phyloP scores from a whole-genome alignment of 2,888 invertebrate species.

The Eristalis tenax region DNA sequence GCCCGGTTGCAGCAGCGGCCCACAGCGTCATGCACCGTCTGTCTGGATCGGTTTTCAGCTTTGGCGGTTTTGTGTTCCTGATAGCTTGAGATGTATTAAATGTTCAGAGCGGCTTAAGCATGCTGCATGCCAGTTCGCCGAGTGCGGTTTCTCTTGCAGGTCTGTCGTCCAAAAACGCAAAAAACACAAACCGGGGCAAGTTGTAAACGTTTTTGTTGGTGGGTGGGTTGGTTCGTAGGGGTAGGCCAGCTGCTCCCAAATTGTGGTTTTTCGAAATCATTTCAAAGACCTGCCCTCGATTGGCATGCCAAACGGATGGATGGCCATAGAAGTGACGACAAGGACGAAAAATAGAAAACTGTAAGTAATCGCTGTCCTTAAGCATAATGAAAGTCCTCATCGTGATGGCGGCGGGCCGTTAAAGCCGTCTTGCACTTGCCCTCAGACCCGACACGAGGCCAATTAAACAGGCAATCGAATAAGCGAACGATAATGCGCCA shows the following conservation, averaged over 20 bases:
- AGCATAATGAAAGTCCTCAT: constrained; percentile 47
- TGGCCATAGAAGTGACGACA: neutral
- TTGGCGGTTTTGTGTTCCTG: constrained; percentile 63
- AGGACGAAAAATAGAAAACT: neutral
- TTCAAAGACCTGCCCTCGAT: constrained; percentile 8
- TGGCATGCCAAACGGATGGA: constrained; percentile 6
- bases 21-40: constrained; percentile 2
- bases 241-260: constrained; percentile 24
- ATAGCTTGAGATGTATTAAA: constrained; percentile 61
- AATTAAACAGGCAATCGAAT: constrained; percentile 65
- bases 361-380: constrained; percentile 29
- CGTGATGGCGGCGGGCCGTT: constrained; percentile 37
- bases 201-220: no score
- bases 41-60: constrained; percentile 52
- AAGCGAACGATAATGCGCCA: constrained; percentile 39
- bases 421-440: constrained; percentile 44
- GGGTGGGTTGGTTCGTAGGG: no score
- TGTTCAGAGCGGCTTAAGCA: constrained; percentile 48
- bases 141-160: constrained; percentile 46
- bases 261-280: constrained; percentile 47
- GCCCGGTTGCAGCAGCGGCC: neutral
- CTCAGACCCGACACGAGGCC: constrained; percentile 23
- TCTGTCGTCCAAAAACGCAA: neutral
- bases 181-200: neutral
- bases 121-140: constrained; percentile 36